These are phyloP conservation scores for Phainopepla nitens DNA, from an alignment of 2,113 vertebrate genomes.

Conservation along the genomic window DNA sequence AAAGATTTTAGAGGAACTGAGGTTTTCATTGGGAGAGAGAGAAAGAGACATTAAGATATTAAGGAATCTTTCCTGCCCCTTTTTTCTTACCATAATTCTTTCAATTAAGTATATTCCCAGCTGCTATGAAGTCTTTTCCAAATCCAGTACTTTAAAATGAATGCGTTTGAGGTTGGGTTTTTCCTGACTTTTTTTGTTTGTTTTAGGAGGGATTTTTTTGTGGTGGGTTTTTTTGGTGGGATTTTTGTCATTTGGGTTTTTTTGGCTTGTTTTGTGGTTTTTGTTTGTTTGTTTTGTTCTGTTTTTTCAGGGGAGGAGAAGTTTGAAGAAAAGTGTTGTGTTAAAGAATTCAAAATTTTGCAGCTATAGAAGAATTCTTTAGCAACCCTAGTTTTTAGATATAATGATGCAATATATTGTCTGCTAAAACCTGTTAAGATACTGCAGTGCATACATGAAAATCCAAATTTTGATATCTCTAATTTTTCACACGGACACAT, in stretches of 20 bases:
- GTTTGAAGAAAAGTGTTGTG: rapidly evolving
- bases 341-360: not conserved
- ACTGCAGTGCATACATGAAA: not conserved
- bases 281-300: no score
- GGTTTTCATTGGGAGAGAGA: not conserved
- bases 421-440: not conserved
- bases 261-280: not conserved
- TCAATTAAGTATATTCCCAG: not conserved
- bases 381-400: not conserved
- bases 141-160: not conserved
- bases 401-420: not conserved
- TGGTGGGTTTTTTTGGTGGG: not conserved
- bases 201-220: not conserved
- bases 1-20: not conserved
- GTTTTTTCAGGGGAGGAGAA: rapidly evolving
- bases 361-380: not conserved
- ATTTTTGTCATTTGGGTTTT: not conserved
- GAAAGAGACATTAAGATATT: not conserved
- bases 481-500: not conserved
- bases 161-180: not conserved
- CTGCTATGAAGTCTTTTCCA: not conserved
- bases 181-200: not conserved
- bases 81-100: not conserved
- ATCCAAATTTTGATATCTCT: not conserved
- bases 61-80: not conserved